Evolutionary conservation across 2,888 invertebrate species (phyloP), one percentile per base, ranked within the genome.

Genomic region (Dynastes tityus): DNA sequence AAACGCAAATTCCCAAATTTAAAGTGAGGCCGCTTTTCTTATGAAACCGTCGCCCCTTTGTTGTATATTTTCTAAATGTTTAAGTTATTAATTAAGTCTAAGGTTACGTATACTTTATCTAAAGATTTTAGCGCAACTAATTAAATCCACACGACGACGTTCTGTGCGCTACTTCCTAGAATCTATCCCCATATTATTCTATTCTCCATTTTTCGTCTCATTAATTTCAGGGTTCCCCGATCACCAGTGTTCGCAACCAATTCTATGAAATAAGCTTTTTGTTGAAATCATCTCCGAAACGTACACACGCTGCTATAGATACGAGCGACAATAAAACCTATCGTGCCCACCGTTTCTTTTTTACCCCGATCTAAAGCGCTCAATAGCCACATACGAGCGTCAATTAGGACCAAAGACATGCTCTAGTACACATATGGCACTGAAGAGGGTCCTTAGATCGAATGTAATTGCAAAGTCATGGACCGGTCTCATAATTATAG

Each of bases 331-430:
- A 11, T 45, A 45, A 45, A 45, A 45, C 45, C n/a, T 55, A 55
- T 9, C 55, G 8, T 55, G 13, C 55, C 55, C 8, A 8, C 6
- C 29, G 32, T 13, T 63, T 63, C 63, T 29, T 32, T 11, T 29
- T 32, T 29, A 29, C 63, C 45, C 9, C 11, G 32, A 13, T 29
- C 32, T 29, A 32, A 29, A 32, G 2, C 63, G 8, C 32, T 63
- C 63, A 27, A 32, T 63, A 32, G 63, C 78, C 80, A 73, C 74
- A 79, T 68, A 77, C 80, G 79, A 82, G 80, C 81, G 85, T 85
- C 85, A 85, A 86, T 86, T 86, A 85, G 83, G 81, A 80, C 80
- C 71, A 80, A 77, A 82, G 83, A 86, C 86, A 85, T 86, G 86
- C 86, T 84, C 84, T 83, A 86, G 86, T 84, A 82, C 83, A 82